Base-by-base conservation (phyloP, 2,113 vertebrate genomes). In the Opisthocomus hoazin region DNA sequence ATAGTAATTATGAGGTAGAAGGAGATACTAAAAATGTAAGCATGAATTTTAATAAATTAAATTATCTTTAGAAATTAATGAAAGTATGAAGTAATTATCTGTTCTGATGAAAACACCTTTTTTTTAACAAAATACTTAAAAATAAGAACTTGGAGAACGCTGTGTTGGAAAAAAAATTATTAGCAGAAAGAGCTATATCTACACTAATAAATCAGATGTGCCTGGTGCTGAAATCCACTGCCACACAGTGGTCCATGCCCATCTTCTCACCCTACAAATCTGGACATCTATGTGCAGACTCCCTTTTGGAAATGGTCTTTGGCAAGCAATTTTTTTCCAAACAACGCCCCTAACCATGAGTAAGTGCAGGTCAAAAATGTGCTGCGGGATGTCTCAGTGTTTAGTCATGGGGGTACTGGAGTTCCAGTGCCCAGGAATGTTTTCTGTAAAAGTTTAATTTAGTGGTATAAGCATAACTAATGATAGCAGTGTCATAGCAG, bases 41-140 rank as follows among this genome's bases (percentile, higher is more conserved):
- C 66, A 83, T 87, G 68, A 83, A 75, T 90, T 65, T 78, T 95
- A 91, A 86, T 69, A 94, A 96, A 93, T 91, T 73, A 69, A 76
- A 80, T 96, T 88, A 41, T 43, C n/a, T 51, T 85, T 93, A 90
- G 71, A 80, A 88, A 84, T 39, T 1, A 73, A 68, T 86, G 90
- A 70, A 66, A 80, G 54, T 63, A 41, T 18, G 15, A 92, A 85
- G 60, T 74, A 96, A 94, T 93, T 81, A 70, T 60, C 12, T 54
- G 21, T 81, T 94, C 84, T 80, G 32, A 58, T 80, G 32, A 82
- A 96, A 90, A 77, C 15, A 61, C 6, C 5, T 63, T 84, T 70
- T 75, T 87, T 74, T 15, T 10, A 58, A 70, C 34, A 89, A 91
- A 84, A 80, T 29, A 16, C 17, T 84, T 81, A 68, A 87, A 91